Percentiles rank a stretch among this genome's conserved stretches.
phyloP scores from a whole-genome alignment of 1,140 invertebrate genomes.

The Cryptotermes secundus region DNA sequence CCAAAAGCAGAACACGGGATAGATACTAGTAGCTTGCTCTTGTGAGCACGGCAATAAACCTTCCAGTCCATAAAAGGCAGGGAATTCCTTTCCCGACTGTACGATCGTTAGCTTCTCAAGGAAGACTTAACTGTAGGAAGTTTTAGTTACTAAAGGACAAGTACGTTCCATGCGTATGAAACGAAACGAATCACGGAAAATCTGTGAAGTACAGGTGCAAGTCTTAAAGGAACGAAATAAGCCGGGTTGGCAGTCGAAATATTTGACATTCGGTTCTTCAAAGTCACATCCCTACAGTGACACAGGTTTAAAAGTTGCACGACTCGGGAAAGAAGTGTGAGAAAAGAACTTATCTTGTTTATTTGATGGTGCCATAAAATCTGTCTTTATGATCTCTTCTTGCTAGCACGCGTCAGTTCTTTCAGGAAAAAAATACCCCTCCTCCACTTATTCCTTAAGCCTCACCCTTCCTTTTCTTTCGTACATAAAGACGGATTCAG shows the following conservation, averaged over 20 bases:
- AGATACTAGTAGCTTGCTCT: no score
- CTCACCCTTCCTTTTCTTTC: background rate
- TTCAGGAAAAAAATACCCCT: background rate
- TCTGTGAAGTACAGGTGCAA: background rate
- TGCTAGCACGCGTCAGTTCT: background rate
- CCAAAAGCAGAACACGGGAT: no score
- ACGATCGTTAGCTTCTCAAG: no score
- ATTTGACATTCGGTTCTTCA: background rate
- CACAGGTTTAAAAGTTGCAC: background rate
- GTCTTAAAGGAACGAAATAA: background rate
- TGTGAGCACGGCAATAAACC: no score
- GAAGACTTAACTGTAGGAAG: no score
- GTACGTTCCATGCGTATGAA: no score
- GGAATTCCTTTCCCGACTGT: no score
- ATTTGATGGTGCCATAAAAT: constrained; percentile 57
- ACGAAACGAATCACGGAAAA: background rate
- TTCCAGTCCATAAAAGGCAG: no score
- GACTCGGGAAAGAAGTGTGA: constrained; percentile 36
- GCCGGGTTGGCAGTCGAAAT: background rate
- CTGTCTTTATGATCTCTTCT: constrained; percentile 50
- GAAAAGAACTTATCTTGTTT: constrained; percentile 56
- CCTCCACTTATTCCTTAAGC: background rate
- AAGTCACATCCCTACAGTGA: background rate
- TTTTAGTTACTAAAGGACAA: no score
- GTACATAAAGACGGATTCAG: background rate